Evolutionary conservation across 2,888 invertebrate genomes (phyloP), one percentile per base, ranked within the genome.

Genomic region (Sesia apiformis): DNA sequence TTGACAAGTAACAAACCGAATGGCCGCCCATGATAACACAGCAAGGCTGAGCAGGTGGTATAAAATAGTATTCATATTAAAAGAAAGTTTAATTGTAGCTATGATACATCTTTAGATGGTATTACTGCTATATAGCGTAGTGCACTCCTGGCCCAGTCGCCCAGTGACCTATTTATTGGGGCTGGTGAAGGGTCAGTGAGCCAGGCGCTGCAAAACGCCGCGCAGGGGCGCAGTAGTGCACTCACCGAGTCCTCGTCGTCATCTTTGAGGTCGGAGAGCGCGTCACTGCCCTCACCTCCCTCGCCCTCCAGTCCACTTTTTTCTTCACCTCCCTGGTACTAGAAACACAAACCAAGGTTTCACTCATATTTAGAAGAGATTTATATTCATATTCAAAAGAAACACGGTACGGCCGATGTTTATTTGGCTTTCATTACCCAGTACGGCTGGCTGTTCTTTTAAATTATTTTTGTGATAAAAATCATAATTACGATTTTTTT

Each of bases 181-280:
- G 68, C 64, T 64, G 63, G 64, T 61, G 64, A 59, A 52, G 55
- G 54, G 52, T 41, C 39, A 51, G 57, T 55, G 40, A 55, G 59
- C 54, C 62, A 64, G 62, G 63, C 57, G 38, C 52, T 39, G 52
- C 7, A n/a, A 39, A 6, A 39, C 40, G 51, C 38, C 50, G 63
- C 58, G 64, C 58, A 58, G 39, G 52, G 53, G 53, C 63, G 60
- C 60, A 63, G 64, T 69, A 74, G 74, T 76, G 79, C 76, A 78
- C 95, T 95, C 75, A 95, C 94, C 51, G 94, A 93, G 74, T 94
- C 93, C 76, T 93, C 92, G 60, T 89, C 89, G 65, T 92, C 88
- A 60, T 91, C 90, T 76, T 89, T 84, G 62, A 90, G 84, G 70
- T 90, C 90, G 71, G 90, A 88, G 65, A 90, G 83, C 63, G 84